Base-by-base conservation (phyloP, 2,113 vertebrate genomes). In the Plectropomus leopardus region DNA sequence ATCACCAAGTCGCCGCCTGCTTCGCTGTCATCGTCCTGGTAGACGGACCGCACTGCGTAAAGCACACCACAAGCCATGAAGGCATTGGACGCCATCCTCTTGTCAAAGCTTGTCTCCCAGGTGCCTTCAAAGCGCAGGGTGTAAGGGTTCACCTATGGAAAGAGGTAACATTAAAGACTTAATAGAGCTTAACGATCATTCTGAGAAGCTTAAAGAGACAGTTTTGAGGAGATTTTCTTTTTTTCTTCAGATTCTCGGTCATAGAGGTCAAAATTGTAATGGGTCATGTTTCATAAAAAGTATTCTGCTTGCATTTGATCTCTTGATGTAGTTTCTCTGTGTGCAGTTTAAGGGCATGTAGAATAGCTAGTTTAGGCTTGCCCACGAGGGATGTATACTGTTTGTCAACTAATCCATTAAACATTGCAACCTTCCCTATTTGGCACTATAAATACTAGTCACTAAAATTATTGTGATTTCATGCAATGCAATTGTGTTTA, bases 21-120 rank as follows among this genome's bases (percentile, higher is more conserved):
- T 88, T 98, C 97, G 0, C 96, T 98, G 91, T 99, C 98, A 0
- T 98, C 98, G 0, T 98, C 98, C 89, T 96, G 96, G 65, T 99
- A 99, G 0, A 98, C 97, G 0, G 96, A 97, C 7, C 97, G 96
- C 73, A 99, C 92, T 0, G 98, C 98, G 11, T 99, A 99, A 2
- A 99, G 96, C 34, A 98, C 96, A 0, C 98, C 97, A 1, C 97
- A 99, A 0, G 97, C 97, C 98, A 99, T 99, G 95, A 99, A 99
- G 83, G 98, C 98, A 1, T 99, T 97, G 86, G 98, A 98, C 0
- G 98, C 98, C 0, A 98, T 95, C 0, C 98, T 95, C 83, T 99
- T 99, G 92, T 98, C 97, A 4, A 98, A 99, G 67, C 93, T 96
- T 0, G 98, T 99, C 78, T 98, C 97, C 98, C 98, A 99, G 0